phyloP scores from a whole-genome alignment of 1,140 invertebrate genomes.

The Drosophila sucinea region DNA sequence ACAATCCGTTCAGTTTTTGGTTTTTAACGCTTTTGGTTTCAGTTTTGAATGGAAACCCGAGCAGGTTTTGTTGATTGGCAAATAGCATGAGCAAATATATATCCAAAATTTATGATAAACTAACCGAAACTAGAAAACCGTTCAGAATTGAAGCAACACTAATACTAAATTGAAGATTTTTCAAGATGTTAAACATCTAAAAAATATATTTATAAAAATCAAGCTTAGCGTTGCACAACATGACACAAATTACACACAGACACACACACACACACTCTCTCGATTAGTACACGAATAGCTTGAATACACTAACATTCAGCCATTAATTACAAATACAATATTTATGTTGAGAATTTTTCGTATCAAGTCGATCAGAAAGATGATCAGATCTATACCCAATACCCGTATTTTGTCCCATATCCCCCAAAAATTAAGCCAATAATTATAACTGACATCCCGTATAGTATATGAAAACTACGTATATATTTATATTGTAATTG shows the following conservation, averaged over 20 bases:
- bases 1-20: slow-evolving; percentile 62
- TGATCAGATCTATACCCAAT: neutral
- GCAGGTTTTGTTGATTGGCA: slow-evolving; percentile 56
- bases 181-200: neutral
- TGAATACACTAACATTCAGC: slow-evolving; percentile 2
- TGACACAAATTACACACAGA: neutral
- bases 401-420: neutral
- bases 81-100: slow-evolving; percentile 50
- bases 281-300: neutral
- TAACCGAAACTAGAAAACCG: slow-evolving; percentile 30
- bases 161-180: slow-evolving; percentile 15
- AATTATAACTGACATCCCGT: slow-evolving; percentile 5
- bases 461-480: slow-evolving; percentile 38
- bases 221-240: slow-evolving; percentile 46
- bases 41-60: slow-evolving; percentile 62
- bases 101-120: slow-evolving; percentile 30
- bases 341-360: slow-evolving; percentile 3
- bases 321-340: slow-evolving; percentile 11
- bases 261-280: neutral
- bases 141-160: slow-evolving; percentile 60
- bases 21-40: slow-evolving; percentile 61
- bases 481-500: slow-evolving; percentile 48
- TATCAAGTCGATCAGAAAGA: neutral
- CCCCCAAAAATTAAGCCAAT: neutral
- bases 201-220: slow-evolving; percentile 10